A percentile compares a stretch with the other conserved stretches of the same genome.
These are phyloP conservation scores for Penaeus japonicus DNA, from an alignment of 1,140 invertebrate genomes.

Conservation along the genomic window DNA sequence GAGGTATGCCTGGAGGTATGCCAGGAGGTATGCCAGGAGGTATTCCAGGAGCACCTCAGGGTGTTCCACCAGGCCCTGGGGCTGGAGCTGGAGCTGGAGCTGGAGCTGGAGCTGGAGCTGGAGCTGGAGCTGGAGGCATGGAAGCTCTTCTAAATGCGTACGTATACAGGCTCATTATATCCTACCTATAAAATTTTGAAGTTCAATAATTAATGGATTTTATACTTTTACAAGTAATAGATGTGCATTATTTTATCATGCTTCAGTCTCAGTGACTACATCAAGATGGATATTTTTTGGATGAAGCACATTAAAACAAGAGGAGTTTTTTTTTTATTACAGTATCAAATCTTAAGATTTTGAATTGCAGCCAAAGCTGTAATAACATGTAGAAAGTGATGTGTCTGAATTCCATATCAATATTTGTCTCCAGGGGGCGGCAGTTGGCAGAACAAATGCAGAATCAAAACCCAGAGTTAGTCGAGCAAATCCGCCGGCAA, in stretches of 20 bases:
- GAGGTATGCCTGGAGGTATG: background rate
- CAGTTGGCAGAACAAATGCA: conserved; percentile 76
- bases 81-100: background rate
- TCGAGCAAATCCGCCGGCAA: conserved; percentile 72
- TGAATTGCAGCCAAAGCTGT: no score
- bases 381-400: no score
- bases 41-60: background rate
- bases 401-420: no score
- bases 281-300: no score
- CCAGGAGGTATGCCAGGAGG: background rate
- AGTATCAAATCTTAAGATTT: no score
- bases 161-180: background rate
- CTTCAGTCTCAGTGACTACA: no score
- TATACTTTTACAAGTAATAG: no score
- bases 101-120: background rate
- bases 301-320: no score
- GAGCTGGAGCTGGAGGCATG: conserved; percentile 30
- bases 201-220: no score
- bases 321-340: no score
- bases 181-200: background rate
- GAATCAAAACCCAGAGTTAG: conserved; percentile 73
- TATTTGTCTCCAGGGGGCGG: conserved; percentile 68
- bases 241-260: no score
- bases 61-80: conserved; percentile 16
- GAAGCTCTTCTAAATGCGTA: conserved; percentile 58